Conservation (phyloP, 2,797 vertebrate genomes). For the Coilia nasus region DNA sequence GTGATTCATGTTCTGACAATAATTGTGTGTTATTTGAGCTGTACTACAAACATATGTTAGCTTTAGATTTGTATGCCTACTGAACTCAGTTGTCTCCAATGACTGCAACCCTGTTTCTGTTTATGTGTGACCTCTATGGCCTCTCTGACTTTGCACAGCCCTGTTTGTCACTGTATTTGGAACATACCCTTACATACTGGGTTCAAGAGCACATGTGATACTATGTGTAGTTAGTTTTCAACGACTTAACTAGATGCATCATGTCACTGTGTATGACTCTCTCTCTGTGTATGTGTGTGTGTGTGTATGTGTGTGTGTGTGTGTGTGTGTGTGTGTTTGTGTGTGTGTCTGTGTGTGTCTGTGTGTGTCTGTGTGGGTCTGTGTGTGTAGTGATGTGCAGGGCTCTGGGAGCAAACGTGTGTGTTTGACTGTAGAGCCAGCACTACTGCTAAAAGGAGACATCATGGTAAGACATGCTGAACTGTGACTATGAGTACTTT, state of each 20-base stretch:
- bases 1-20: background rate
- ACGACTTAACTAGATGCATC: background rate
- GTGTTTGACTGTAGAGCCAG: conserved; percentile 85
- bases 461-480: conserved; percentile 82
- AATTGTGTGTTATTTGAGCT: background rate
- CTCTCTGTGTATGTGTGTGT: background rate
- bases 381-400: conserved; percentile 73
- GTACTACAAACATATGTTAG: background rate
- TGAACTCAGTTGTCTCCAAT: background rate
- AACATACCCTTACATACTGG: background rate
- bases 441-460: conserved; percentile 88
- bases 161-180: conserved; percentile 6
- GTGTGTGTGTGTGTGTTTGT: conserved; percentile 44
- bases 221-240: background rate
- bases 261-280: background rate
- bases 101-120: background rate
- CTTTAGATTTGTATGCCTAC: background rate
- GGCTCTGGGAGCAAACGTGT: conserved; percentile 78
- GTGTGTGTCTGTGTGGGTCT: conserved; percentile 29
- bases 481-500: too few species aligned
- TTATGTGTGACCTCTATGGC: background rate
- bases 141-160: background rate
- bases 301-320: conserved; percentile 30
- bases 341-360: conserved; percentile 24
- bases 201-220: background rate